These are phyloP conservation scores for Siniperca chuatsi DNA, from an alignment of 2,113 vertebrate genomes.

Conservation along the genomic window DNA sequence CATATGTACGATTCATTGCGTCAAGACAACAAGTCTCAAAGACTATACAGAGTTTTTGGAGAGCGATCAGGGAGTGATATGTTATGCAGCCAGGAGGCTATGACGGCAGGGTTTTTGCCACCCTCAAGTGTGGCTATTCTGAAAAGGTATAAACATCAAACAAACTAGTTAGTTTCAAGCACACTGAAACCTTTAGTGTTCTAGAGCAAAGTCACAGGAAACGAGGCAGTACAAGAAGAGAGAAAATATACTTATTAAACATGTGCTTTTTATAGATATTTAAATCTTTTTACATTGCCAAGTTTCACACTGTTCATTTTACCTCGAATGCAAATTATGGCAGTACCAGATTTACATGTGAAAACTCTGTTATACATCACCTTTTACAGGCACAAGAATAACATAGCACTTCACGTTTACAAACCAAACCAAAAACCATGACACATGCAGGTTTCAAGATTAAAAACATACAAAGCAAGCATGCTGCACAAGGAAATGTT, in stretches of 20 bases:
- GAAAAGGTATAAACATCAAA: background rate
- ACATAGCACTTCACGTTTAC: background rate
- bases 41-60: too few species aligned
- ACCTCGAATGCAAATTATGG: background rate
- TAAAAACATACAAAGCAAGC: background rate
- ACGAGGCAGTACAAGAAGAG: background rate
- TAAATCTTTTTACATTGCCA: background rate
- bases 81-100: background rate
- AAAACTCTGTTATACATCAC: background rate
- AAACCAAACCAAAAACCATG: background rate
- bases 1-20: background rate
- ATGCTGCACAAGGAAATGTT: background rate
- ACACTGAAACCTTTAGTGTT: background rate
- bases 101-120: background rate
- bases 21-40: too few species aligned
- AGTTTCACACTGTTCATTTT: background rate
- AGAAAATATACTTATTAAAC: background rate
- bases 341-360: background rate
- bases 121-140: background rate
- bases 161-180: background rate
- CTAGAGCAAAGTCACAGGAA: background rate
- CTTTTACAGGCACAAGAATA: background rate
- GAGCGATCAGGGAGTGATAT: background rate
- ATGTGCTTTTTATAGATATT: background rate
- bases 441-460: background rate